These are phyloP conservation scores for Amphiprion ocellaris DNA, from an alignment of 2,113 vertebrate species.

Conservation along the genomic window DNA sequence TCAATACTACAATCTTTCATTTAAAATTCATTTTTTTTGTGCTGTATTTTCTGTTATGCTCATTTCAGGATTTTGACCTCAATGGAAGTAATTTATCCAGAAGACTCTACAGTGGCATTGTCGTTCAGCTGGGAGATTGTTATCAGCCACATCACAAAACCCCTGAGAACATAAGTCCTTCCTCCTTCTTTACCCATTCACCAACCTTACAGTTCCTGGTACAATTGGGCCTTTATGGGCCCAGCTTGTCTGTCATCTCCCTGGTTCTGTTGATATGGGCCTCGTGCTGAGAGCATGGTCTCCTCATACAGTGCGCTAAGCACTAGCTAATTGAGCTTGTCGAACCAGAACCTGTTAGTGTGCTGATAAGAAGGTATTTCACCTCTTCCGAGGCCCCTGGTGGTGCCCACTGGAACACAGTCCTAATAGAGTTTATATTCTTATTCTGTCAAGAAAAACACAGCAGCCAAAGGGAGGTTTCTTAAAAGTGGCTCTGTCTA, in stretches of 20 bases:
- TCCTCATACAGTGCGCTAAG: conserved; percentile 74
- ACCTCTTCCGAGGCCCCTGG: conserved; percentile 58
- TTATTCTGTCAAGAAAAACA: conserved; percentile 3
- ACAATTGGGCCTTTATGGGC: conserved; percentile 81
- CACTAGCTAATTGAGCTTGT: conserved; percentile 85
- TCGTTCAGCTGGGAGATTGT: conserved; percentile 57
- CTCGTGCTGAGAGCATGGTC: conserved; percentile 74
- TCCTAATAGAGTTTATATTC: conserved; percentile 26
- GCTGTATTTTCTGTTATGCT: conserved; percentile 18
- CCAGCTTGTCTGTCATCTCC: conserved; percentile 77
- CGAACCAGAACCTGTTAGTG: conserved; percentile 78
- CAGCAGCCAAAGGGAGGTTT: too few relatives aligned
- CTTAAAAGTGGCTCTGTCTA: background rate
- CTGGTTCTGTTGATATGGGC: conserved; percentile 81
- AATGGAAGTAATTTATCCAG: conserved; percentile 44
- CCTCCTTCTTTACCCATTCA: conserved; percentile 53
- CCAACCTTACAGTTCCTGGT: conserved; percentile 54
- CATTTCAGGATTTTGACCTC: conserved; percentile 51
- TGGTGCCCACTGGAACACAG: conserved; percentile 19
- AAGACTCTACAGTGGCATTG: conserved; percentile 52
- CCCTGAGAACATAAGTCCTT: conserved; percentile 66
- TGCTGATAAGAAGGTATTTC: conserved; percentile 84
- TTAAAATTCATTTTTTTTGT: conserved; percentile 34
- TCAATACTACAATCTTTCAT: conserved; percentile 35
- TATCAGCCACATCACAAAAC: conserved; percentile 66